Percentiles rank a stretch among this genome's conserved stretches.
phyloP scores from a whole-genome alignment of 2,797 vertebrate genomes.

The Ateles fusciceps region DNA sequence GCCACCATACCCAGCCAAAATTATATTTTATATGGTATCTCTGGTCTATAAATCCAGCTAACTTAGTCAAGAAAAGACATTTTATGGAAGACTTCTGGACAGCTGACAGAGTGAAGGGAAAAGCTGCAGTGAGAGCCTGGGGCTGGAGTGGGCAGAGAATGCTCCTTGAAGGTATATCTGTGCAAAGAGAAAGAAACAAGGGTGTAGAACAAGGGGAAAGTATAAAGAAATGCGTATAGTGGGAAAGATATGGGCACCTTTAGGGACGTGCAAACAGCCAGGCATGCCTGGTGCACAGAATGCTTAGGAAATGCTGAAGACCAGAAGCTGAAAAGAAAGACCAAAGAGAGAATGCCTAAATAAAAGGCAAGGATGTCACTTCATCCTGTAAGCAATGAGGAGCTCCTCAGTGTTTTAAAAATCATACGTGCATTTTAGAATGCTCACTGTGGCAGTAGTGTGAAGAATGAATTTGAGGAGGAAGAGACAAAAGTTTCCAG shows the following conservation, averaged over 20 bases:
- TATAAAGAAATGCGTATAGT: background rate
- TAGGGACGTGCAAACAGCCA: background rate
- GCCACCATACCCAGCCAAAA: background rate
- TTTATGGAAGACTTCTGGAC: background rate
- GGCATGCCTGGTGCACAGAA: background rate
- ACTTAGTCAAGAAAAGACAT: background rate
- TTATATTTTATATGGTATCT: background rate
- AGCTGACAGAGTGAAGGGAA: background rate
- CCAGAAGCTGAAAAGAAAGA: background rate
- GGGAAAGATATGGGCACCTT: background rate
- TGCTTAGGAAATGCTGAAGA: background rate
- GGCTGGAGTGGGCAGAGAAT: background rate
- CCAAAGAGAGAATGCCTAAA: background rate
- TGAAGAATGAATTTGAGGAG: background rate
- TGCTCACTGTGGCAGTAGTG: background rate
- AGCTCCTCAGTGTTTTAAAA: background rate
- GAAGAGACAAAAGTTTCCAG: background rate
- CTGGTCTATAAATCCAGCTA: background rate
- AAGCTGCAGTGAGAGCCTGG: background rate
- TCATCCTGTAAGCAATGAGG: background rate
- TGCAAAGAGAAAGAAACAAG: background rate
- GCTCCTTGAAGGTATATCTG: background rate
- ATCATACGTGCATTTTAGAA: background rate
- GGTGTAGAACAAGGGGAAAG: background rate
- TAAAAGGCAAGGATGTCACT: background rate